Evolutionary conservation across 2,113 vertebrate species (phyloP).

Genomic region (Hemiprocne comata): DNA sequence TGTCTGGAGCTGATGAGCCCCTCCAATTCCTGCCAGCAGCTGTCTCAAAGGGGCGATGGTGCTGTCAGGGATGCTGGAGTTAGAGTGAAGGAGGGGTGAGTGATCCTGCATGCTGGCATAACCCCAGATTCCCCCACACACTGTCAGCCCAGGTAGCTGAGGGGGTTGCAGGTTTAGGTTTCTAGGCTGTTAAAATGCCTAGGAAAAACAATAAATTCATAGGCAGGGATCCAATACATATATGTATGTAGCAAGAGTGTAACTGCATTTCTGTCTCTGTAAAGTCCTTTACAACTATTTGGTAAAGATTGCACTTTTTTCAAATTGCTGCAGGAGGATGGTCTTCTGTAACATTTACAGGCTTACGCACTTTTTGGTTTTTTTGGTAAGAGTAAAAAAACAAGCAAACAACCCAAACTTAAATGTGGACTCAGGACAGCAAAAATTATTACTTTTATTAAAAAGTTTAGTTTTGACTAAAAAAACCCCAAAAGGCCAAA

Average conservation of each 20-base stretch:
- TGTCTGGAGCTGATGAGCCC: background rate
- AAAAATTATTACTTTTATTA: background rate
- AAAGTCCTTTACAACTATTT: background rate
- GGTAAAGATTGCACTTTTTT: background rate
- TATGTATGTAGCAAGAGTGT: background rate
- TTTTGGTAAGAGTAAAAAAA: background rate
- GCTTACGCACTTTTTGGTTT: background rate
- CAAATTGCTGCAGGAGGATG: background rate
- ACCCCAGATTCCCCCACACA: rapidly evolving
- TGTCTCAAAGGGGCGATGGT: background rate
- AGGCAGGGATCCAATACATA: background rate
- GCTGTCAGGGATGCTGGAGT: background rate
- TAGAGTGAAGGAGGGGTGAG: background rate
- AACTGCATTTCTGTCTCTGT: background rate
- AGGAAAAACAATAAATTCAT: background rate
- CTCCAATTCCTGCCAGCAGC: background rate
- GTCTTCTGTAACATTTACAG: background rate
- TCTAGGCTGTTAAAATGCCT: background rate
- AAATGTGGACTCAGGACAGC: background rate
- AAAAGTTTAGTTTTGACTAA: background rate
- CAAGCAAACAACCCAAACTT: background rate
- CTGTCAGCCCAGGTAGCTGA: background rate
- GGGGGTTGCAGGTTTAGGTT: background rate
- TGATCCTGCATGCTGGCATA: background rate
- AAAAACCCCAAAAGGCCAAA: background rate